Percentiles rank a stretch among this genome's conserved stretches.
Conservation (phyloP, 2,113 vertebrate species). For the Anguilla japonica region DNA sequence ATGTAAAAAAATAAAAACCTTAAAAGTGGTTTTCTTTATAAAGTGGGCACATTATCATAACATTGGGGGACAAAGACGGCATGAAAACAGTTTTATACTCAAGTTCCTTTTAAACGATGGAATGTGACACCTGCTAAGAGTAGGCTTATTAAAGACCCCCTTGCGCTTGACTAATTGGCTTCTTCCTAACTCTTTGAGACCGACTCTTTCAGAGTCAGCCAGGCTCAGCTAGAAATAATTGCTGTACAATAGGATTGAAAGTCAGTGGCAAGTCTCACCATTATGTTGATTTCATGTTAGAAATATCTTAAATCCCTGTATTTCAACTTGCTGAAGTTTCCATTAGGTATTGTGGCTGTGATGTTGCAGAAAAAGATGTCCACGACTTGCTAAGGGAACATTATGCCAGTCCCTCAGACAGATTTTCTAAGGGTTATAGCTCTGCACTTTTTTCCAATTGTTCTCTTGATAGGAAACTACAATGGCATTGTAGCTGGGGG, state of each 20-base stretch:
- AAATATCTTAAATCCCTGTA: not conserved
- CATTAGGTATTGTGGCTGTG: not conserved
- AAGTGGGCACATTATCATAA: not conserved
- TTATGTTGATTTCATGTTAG: not conserved
- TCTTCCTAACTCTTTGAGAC: not conserved
- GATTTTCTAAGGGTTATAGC: not conserved
- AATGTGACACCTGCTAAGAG: not conserved
- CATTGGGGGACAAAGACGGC: not conserved
- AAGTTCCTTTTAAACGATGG: not conserved
- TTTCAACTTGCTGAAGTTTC: not conserved
- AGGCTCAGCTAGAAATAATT: not conserved
- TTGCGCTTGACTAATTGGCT: not conserved
- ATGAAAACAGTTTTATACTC: not conserved
- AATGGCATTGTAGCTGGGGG: not conserved
- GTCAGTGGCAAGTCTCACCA: conserved; percentile 7
- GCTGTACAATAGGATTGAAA: not conserved
- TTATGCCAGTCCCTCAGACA: not conserved
- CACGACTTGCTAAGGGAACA: not conserved
- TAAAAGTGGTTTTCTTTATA: not conserved
- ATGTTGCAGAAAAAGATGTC: not conserved
- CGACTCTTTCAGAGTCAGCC: not conserved
- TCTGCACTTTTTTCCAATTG: not conserved
- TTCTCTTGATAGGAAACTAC: not conserved
- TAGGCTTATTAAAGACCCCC: not conserved
- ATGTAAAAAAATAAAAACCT: too few relatives aligned